These are phyloP conservation scores for Rhadina sibilatrix DNA, from an alignment of 2,113 vertebrate species.

Conservation along the genomic window DNA sequence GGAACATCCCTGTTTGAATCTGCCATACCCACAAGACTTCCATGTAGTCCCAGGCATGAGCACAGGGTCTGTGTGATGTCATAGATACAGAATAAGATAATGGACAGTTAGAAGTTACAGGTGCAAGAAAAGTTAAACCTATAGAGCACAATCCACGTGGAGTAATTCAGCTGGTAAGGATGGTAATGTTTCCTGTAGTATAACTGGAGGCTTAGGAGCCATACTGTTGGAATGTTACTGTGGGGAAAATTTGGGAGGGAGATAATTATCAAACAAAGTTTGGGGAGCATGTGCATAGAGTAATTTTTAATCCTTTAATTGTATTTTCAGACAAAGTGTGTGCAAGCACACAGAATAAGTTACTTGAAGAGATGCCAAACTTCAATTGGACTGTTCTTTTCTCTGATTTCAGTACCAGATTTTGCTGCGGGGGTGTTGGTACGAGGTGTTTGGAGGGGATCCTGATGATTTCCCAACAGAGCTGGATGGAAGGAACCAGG, in stretches of 20 bases:
- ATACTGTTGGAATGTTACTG: background rate
- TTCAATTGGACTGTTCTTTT: background rate
- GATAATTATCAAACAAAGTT: background rate
- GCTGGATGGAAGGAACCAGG: constrained; percentile 81
- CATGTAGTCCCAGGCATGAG: background rate
- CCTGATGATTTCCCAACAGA: constrained; percentile 85
- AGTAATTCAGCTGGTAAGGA: background rate
- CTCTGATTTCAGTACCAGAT: constrained; percentile 86
- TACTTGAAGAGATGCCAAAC: background rate
- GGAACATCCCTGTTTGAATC: background rate
- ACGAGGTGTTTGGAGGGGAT: constrained; percentile 89
- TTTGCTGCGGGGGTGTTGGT: constrained; percentile 90
- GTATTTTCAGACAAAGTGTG: background rate
- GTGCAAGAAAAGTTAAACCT: background rate
- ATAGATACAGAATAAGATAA: background rate
- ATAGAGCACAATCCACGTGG: background rate
- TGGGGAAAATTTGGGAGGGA: rapidly evolving
- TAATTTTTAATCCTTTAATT: background rate
- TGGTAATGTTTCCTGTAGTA: background rate
- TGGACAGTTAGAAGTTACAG: background rate
- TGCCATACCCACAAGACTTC: background rate
- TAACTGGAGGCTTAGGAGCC: background rate
- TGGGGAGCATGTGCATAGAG: background rate
- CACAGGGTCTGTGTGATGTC: background rate
- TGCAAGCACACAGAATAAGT: background rate